These are phyloP conservation scores for Dendrocincla tyrannina DNA, from an alignment of 2,797 vertebrate genomes.

Conservation along the genomic window DNA sequence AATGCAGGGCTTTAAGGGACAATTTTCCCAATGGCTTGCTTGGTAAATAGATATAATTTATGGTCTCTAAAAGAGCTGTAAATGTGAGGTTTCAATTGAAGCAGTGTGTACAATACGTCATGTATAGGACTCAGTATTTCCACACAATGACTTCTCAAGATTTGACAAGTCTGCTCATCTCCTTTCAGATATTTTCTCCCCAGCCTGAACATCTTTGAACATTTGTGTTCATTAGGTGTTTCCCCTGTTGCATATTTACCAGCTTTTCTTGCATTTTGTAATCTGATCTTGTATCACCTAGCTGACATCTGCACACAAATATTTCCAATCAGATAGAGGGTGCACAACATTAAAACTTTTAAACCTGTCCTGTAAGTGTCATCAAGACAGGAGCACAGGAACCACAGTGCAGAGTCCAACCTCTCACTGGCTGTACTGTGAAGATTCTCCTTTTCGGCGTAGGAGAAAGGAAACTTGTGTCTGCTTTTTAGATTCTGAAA, in stretches of 20 bases:
- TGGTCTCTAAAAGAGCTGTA: constrained; percentile 59
- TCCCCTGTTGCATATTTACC: constrained; percentile 55
- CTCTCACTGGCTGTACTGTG: constrained; percentile 81
- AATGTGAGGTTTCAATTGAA: constrained; percentile 43
- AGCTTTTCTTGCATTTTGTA: constrained; percentile 56
- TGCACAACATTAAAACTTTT: constrained; percentile 77
- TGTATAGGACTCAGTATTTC: constrained; percentile 56
- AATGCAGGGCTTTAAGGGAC: constrained; percentile 44
- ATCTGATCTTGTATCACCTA: constrained; percentile 55
- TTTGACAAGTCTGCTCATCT: constrained; percentile 68
- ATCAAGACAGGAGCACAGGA: constrained; percentile 81
- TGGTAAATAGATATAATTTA: constrained; percentile 40
- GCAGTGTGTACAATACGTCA: constrained; percentile 63
- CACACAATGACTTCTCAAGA: constrained; percentile 40
- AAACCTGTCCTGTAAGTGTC: constrained; percentile 77
- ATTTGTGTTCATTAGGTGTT: constrained; percentile 38
- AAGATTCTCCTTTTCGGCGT: constrained; percentile 80
- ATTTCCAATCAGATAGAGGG: constrained; percentile 66
- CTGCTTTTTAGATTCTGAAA: constrained; percentile 86
- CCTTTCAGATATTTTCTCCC: constrained; percentile 49
- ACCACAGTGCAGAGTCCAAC: constrained; percentile 81
- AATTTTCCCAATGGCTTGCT: constrained; percentile 64
- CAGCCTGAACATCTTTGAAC: constrained; percentile 48
- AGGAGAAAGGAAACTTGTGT: constrained; percentile 84
- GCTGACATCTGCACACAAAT: constrained; percentile 67